These are phyloP conservation scores for silkworm (Bombyx mori) DNA, from an alignment of 1,140 invertebrate genomes.

Conservation along the genomic window DNA sequence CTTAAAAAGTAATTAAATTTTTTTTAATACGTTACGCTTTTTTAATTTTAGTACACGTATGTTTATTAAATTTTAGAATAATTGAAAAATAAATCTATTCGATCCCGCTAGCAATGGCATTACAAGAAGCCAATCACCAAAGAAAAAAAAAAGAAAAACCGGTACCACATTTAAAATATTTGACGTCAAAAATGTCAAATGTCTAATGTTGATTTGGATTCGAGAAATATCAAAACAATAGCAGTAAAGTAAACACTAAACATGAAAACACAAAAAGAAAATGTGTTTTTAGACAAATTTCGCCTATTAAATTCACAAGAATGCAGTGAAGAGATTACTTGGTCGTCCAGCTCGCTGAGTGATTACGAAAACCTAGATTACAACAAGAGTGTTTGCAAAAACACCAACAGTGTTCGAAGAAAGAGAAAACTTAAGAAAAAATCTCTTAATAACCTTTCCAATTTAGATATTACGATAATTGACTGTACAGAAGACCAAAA, in stretches of 20 bases:
- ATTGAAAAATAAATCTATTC: too few relatives aligned
- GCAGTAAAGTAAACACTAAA: not conserved
- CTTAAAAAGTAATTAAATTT: too few relatives aligned
- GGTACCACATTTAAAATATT: too few relatives aligned
- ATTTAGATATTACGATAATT: slow-evolving; percentile 36
- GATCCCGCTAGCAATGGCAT: too few relatives aligned
- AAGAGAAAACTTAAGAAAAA: slow-evolving; percentile 49
- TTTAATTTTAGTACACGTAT: too few relatives aligned
- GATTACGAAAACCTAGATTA: slow-evolving; percentile 31
- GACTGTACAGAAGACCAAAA: slow-evolving; percentile 12
- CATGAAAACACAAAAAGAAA: slow-evolving; percentile 39
- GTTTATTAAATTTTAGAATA: too few relatives aligned
- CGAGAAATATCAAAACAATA: too few relatives aligned
- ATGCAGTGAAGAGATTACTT: slow-evolving; percentile 40
- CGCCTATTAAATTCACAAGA: slow-evolving; percentile 43
- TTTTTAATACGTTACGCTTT: too few relatives aligned
- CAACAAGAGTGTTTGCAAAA: slow-evolving; percentile 13
- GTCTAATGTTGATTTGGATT: too few relatives aligned
- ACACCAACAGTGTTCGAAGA: slow-evolving; percentile 14
- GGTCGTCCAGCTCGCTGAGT: slow-evolving; percentile 47
- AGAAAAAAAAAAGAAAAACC: too few relatives aligned
- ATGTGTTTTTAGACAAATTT: slow-evolving; percentile 38
- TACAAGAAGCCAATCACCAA: too few relatives aligned
- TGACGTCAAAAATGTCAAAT: too few relatives aligned
- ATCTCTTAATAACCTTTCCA: slow-evolving; percentile 30